These are phyloP conservation scores for Etia nguti DNA, from an alignment of 2,113 vertebrate species.

Conservation along the genomic window DNA sequence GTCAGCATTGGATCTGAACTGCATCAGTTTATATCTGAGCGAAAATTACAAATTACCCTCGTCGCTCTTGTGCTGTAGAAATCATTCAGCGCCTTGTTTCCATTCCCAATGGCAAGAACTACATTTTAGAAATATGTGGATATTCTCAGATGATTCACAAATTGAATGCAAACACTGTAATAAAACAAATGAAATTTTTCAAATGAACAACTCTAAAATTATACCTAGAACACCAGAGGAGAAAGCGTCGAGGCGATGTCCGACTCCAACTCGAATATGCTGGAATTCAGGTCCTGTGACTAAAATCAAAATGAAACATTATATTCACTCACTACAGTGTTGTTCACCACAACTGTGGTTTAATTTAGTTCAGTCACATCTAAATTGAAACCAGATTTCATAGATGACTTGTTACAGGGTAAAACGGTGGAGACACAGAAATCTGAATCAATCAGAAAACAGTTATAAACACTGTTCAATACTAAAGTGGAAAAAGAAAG, in stretches of 20 bases:
- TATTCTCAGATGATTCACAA: neutral
- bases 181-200: neutral
- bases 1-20: neutral
- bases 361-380: neutral
- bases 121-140: neutral
- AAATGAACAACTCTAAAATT: neutral
- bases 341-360: neutral
- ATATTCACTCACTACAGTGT: neutral
- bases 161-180: neutral
- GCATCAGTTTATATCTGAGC: neutral
- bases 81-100: conserved; percentile 73
- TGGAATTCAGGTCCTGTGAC: conserved; percentile 81
- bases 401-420: neutral
- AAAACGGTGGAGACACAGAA: neutral
- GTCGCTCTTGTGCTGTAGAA: conserved; percentile 76
- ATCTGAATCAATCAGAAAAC: neutral
- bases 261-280: conserved; percentile 78
- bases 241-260: conserved; percentile 81
- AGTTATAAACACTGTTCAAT: neutral
- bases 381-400: neutral
- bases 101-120: conserved; percentile 85
- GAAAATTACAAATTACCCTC: conserved; percentile 71
- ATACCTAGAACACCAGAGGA: conserved; percentile 89
- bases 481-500: neutral
- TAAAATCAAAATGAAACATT: conserved; percentile 40